These are phyloP conservation scores for Drosophila niveifrons DNA, from an alignment of 2,888 invertebrate species.

Conservation along the genomic window DNA sequence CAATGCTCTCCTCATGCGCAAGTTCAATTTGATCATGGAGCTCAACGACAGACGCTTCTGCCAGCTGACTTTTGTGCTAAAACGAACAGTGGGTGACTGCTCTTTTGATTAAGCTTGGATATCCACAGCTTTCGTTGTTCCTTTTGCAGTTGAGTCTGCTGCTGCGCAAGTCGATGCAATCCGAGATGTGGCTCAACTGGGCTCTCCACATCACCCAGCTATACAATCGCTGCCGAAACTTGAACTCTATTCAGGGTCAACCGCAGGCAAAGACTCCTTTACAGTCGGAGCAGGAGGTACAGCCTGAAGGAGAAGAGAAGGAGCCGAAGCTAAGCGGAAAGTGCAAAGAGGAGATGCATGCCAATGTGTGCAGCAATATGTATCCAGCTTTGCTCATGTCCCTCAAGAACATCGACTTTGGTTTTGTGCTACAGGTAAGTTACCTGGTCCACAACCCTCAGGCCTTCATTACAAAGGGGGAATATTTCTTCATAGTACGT, in stretches of 20 bases:
- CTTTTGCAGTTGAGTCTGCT: conserved; percentile 70
- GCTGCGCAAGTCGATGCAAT: conserved; percentile 80
- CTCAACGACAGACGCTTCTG: conserved; percentile 82
- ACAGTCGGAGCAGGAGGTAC: conserved; percentile 16
- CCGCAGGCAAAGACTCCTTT: background rate
- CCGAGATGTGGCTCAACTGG: conserved; percentile 80
- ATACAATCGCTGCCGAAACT: conserved; percentile 79
- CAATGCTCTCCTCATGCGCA: conserved; percentile 82
- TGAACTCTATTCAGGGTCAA: conserved; percentile 35
- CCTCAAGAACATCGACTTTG: conserved; percentile 90
- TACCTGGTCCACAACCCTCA: background rate
- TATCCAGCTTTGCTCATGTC: conserved; percentile 90
- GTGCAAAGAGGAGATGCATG: conserved; percentile 73
- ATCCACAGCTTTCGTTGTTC: background rate
- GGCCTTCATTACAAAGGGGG: background rate
- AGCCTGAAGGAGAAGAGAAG: conserved; percentile 41
- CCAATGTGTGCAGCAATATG: conserved; percentile 90
- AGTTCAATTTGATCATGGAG: conserved; percentile 77
- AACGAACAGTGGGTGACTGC: conserved; percentile 76
- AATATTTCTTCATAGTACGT: conserved; percentile 59
- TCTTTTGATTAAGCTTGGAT: background rate
- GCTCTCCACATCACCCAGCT: conserved; percentile 80
- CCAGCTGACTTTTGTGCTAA: conserved; percentile 83
- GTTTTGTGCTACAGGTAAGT: conserved; percentile 90
- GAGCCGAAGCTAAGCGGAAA: conserved; percentile 51